Conservation (phyloP, 2,113 vertebrate species). For the cattle (Bos taurus) region DNA sequence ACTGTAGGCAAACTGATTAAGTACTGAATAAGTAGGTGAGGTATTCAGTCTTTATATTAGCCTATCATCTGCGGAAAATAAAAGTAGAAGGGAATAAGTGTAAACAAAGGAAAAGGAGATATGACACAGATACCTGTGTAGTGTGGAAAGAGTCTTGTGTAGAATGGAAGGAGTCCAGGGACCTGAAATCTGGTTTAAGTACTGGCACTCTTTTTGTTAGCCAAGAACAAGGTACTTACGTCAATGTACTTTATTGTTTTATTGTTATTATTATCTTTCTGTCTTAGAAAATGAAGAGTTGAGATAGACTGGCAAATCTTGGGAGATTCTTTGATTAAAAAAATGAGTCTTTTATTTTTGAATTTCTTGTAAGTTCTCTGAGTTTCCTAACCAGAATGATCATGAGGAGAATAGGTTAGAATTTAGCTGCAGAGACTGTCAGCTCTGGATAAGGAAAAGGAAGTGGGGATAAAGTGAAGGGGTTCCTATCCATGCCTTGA, state of each 20-base stretch:
- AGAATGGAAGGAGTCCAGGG: background rate
- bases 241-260: background rate
- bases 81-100: background rate
- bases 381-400: background rate
- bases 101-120: background rate
- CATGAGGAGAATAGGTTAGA: background rate
- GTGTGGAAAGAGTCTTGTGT: background rate
- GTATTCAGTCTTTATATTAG: background rate
- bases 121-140: background rate
- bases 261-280: background rate
- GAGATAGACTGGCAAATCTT: background rate
- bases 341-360: background rate
- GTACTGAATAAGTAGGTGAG: background rate
- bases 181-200: background rate
- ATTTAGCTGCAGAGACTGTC: background rate
- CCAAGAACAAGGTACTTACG: background rate
- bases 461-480: background rate
- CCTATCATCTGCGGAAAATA: background rate
- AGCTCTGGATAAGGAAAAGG: background rate
- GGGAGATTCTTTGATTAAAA: background rate
- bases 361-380: background rate
- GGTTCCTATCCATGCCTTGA: background rate
- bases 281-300: background rate
- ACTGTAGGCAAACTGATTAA: background rate
- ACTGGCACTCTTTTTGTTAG: background rate